phyloP scores from a whole-genome alignment of 2,888 invertebrate species.

The Conops quadrifasciatus region DNA sequence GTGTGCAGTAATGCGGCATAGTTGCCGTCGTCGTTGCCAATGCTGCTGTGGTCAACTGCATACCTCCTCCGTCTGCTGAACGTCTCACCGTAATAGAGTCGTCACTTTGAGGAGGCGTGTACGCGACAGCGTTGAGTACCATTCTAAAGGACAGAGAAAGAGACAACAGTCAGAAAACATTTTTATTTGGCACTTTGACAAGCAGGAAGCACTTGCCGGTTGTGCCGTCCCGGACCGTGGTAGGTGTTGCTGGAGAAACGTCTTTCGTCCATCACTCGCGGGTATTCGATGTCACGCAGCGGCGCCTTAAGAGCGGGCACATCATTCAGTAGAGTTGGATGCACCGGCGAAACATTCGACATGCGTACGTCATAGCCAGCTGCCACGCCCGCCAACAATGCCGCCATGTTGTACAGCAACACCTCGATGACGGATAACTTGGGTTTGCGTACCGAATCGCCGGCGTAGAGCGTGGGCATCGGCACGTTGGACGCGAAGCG shows the following conservation, averaged over 20 bases:
- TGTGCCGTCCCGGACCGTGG: conserved; percentile 84
- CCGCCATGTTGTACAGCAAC: conserved; percentile 87
- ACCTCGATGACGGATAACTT: conserved; percentile 66
- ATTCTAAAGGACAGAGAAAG: conserved; percentile 1
- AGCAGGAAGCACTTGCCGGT: conserved; percentile 65
- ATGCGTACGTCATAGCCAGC: conserved; percentile 92
- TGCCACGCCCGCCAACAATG: conserved; percentile 88
- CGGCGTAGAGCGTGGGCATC: conserved; percentile 83
- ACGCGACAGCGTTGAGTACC: conserved; percentile 37
- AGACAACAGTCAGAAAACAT: not conserved
- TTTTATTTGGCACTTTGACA: not conserved
- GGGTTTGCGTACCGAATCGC: conserved; percentile 69
- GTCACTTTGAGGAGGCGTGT: conserved; percentile 36
- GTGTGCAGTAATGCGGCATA: conserved; percentile 36
- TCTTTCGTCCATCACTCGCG: conserved; percentile 47
- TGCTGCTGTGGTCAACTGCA: conserved; percentile 67
- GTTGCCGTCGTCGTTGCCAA: conserved; percentile 73
- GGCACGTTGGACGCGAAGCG: conserved; percentile 69
- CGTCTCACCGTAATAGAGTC: conserved; percentile 32
- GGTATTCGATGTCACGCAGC: conserved; percentile 48
- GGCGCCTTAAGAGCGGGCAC: conserved; percentile 68
- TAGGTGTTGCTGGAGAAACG: conserved; percentile 81
- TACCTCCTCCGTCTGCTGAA: not conserved
- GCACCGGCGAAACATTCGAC: conserved; percentile 84
- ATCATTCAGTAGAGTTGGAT: conserved; percentile 75